These are phyloP conservation scores for Prunella strophiata DNA, from an alignment of 2,797 vertebrate species.

Conservation along the genomic window DNA sequence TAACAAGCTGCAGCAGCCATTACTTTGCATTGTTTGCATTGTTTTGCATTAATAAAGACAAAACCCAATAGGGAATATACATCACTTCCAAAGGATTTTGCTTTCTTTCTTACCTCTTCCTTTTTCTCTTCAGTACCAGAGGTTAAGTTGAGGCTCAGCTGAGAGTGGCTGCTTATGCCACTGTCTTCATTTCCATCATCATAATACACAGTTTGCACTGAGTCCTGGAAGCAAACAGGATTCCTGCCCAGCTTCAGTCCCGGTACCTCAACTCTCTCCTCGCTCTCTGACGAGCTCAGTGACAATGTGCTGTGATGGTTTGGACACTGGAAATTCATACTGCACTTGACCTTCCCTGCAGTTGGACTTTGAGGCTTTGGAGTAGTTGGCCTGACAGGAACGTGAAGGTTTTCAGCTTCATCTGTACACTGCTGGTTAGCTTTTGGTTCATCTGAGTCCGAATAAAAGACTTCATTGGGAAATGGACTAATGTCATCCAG, in stretches of 20 bases:
- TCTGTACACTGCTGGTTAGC: not conserved
- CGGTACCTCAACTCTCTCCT: slow-evolving; percentile 63
- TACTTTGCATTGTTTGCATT: slow-evolving; percentile 17
- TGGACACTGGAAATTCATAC: slow-evolving; percentile 53
- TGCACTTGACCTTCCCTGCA: slow-evolving; percentile 49
- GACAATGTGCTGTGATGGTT: slow-evolving; percentile 71
- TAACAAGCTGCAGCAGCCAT: not conserved
- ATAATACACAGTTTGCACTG: slow-evolving; percentile 9
- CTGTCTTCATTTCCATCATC: slow-evolving; percentile 74
- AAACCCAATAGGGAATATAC: not conserved
- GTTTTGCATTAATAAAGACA: slow-evolving; percentile 27
- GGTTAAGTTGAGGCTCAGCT: slow-evolving; percentile 62
- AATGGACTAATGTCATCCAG: slow-evolving; percentile 57
- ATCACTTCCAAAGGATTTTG: not conserved
- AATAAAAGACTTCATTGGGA: slow-evolving; percentile 63
- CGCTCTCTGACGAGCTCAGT: slow-evolving; percentile 74
- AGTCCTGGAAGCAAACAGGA: slow-evolving; percentile 65
- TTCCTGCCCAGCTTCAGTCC: slow-evolving; percentile 55
- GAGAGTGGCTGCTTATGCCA: slow-evolving; percentile 73
- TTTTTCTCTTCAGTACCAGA: slow-evolving; percentile 68
- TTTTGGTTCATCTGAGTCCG: slow-evolving; percentile 5
- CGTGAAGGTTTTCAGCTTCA: slow-evolving; percentile 22
- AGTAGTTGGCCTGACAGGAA: slow-evolving; percentile 62
- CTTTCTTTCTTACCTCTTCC: slow-evolving; percentile 79
- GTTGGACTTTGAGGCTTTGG: slow-evolving; percentile 78